A percentile compares a stretch with the other conserved stretches of the same genome.
phyloP scores from a whole-genome alignment of 2,113 vertebrate genomes.

The Tupaia tana region DNA sequence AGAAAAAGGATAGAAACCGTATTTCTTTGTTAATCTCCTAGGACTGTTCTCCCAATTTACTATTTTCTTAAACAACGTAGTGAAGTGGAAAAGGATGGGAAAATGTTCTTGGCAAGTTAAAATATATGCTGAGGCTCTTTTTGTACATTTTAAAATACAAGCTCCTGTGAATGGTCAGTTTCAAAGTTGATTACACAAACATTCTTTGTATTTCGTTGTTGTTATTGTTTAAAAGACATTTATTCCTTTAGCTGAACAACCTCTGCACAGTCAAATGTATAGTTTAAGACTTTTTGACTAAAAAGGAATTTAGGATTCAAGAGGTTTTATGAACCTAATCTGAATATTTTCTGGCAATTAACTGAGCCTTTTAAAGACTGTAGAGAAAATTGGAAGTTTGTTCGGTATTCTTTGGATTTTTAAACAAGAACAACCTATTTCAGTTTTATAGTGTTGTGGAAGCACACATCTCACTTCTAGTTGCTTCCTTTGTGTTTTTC shows the following conservation, averaged over 20 bases:
- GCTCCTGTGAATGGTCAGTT: conserved; percentile 5
- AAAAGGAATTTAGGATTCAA: too few species aligned
- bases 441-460: not conserved
- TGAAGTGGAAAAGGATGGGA: not conserved
- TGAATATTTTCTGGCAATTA: too few species aligned
- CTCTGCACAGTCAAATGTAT: too few species aligned
- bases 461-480: not conserved
- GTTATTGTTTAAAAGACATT: too few species aligned
- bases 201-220: conserved; percentile 9
- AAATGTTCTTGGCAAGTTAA: not conserved
- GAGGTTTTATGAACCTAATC: too few species aligned
- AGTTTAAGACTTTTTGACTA: too few species aligned
- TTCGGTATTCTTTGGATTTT: conserved; percentile 30
- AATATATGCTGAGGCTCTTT: not conserved
- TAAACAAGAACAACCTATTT: conserved; percentile 20
- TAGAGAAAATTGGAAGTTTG: too few species aligned
- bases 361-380: too few species aligned
- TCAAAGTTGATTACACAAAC: not conserved
- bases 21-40: not conserved
- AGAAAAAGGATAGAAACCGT: not conserved
- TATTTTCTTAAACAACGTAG: conserved; percentile 5
- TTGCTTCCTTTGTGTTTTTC: conserved; percentile 27
- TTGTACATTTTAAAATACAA: not conserved
- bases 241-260: too few species aligned
- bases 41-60: not conserved